These are phyloP conservation scores for Ruditapes philippinarum DNA, from an alignment of 1,140 invertebrate genomes.

Conservation along the genomic window DNA sequence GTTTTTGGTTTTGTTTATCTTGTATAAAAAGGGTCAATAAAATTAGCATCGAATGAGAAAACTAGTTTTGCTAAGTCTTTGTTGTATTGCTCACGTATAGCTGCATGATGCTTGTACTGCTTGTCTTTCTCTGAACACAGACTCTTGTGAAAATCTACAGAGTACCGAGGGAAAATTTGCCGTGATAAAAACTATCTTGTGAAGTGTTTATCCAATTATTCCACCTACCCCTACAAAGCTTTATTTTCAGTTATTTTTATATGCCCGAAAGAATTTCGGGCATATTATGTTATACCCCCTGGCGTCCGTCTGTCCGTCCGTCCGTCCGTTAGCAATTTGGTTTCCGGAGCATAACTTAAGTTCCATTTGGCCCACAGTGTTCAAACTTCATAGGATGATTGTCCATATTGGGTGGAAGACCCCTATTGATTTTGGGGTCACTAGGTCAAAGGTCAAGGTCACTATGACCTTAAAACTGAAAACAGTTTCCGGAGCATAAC, in stretches of 20 bases:
- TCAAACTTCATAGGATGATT: no score
- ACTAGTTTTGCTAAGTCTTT: neutral
- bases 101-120: neutral
- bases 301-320: no score
- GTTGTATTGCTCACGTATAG: neutral
- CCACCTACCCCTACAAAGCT: slow-evolving; percentile 26
- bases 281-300: no score
- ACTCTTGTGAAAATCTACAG: neutral
- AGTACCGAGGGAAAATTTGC: neutral
- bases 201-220: slow-evolving; percentile 26
- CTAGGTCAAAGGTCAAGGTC: no score
- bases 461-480: no score
- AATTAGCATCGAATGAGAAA: neutral
- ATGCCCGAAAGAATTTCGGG: no score
- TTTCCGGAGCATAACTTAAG: no score
- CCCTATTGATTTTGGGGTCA: no score
- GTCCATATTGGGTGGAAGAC: no score
- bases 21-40: slow-evolving; percentile 52
- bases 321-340: no score
- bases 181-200: slow-evolving; percentile 9
- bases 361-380: no score
- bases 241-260: slow-evolving; percentile 50
- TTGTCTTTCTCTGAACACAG: neutral
- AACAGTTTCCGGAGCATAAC: no score
- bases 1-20: neutral